Evolutionary conservation across 2,888 invertebrate species (phyloP), one percentile per base, ranked within the genome.

Genomic region (Miltochrista miniata): DNA sequence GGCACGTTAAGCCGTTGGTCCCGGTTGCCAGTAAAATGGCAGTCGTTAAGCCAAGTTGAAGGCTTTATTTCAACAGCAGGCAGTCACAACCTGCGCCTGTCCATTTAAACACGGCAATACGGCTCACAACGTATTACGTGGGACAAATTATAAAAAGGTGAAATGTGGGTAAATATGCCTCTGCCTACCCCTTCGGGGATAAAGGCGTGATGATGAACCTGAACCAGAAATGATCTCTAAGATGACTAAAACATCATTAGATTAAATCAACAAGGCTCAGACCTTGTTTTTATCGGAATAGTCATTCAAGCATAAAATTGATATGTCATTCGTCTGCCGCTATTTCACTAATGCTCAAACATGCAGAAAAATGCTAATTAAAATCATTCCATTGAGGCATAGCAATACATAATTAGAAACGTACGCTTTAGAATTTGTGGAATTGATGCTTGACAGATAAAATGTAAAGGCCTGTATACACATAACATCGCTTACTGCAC

Each of bases 301-400:
- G 13, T 33, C 51, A 60, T 47, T 51, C 42, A 34, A n/a, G 11
- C 14, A 24, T 33, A 13, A 34, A 45, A 29, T 11, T 18, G 31
- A 33, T 12, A 39, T 38, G 29, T 38, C 38, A 24, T 33, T n/a
- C 13, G 18, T 11, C 7, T 40, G 14, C 11, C 41, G 29, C 29
- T 37, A 41, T 36, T 44, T 7, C 12, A 30, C 2, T 9, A 29
- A 36, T 43, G 12, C 12, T 44, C 36, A 37, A 14, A 30, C 38
- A 49, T 24, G 47, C 24, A 43, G 34, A 48, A 43, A 44, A 18
- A 49, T n/a, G 12, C 38, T 9, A 44, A 49, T 49, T 49, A 33
- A 35, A 29, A 44, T 34, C 40, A 41, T 35, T 34, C 29, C 7
- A 41, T 10, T 48, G 29, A 24, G n/a, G 42, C 30, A 35, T 38